These are phyloP conservation scores for Helicoverpa assulta DNA, from an alignment of 2,888 invertebrate species.

Conservation along the genomic window DNA sequence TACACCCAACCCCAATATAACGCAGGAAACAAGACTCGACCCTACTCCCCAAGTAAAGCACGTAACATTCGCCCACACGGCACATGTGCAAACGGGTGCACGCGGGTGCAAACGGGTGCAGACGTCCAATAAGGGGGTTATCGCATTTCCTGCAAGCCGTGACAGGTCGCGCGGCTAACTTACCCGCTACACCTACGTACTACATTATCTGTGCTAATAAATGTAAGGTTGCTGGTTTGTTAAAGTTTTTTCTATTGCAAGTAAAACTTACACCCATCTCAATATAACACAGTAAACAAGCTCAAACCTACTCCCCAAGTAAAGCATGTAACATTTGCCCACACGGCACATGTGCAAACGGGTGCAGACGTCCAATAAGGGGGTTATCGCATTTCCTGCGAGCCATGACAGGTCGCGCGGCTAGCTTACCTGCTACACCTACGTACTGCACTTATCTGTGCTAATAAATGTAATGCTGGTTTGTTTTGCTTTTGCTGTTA, in stretches of 20 bases:
- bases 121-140: slow-evolving; percentile 14
- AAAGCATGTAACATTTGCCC: neutral
- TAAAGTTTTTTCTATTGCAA: too few species aligned
- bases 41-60: neutral
- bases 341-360: slow-evolving; percentile 1
- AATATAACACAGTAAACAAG: neutral
- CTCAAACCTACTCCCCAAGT: neutral
- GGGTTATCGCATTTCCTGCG: slow-evolving; percentile 23
- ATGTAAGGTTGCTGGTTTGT: neutral
- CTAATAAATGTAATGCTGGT: neutral
- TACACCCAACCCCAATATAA: too few species aligned
- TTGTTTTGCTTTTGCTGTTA: neutral
- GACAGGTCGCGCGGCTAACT: slow-evolving; percentile 12
- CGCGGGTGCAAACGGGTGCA: slow-evolving; percentile 20
- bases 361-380: slow-evolving; percentile 23
- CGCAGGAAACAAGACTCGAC: neutral
- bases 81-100: too few species aligned
- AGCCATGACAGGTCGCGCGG: slow-evolving; percentile 3
- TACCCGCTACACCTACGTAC: neutral
- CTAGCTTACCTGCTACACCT: neutral
- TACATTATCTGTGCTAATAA: slow-evolving; percentile 1
- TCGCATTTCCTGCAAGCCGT: slow-evolving; percentile 21
- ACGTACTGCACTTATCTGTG: neutral
- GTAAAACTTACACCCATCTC: too few species aligned
- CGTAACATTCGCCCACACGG: neutral